Base-by-base conservation (phyloP, 2,888 invertebrate species). In the Zygothrica quintamaculata region DNA sequence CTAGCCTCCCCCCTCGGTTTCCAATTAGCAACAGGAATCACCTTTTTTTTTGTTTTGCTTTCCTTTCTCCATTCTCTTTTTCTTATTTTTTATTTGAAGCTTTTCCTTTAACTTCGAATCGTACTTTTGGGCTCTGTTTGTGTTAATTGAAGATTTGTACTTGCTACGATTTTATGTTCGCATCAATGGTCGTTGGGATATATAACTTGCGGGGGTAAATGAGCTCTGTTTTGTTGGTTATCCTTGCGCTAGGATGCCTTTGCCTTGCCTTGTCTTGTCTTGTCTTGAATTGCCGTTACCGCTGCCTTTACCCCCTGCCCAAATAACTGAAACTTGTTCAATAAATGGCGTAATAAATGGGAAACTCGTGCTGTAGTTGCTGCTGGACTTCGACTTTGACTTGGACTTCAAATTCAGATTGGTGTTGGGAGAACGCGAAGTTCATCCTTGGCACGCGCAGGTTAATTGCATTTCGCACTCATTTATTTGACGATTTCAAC, bases 21-120 rank as follows among this genome's bases (percentile, higher is more conserved):
- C 88, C 80, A 81, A 81, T 81, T 81, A 87, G 80, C 80, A 85
- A 56, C 80, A 82, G 86, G 69, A 85, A 87, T 81, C 80, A 86
- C 80, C 88, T 82, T 81, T 84, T 46, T n/a, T n/a, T n/a, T n/a
- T n/a, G n/a, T n/a, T n/a, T n/a, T n/a, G n/a, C n/a, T n/a, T n/a
- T n/a, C n/a, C n/a, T n/a, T n/a, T n/a, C n/a, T n/a, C n/a, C n/a
- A n/a, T n/a, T n/a, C n/a, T n/a, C n/a, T n/a, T n/a, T n/a, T n/a
- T n/a, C n/a, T n/a, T n/a, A n/a, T n/a, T n/a, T n/a, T n/a, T 48
- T 48, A 1, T 48, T 34, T 53, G 26, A 42, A 39, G 46, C 51
- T 47, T 25, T 37, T 26, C 36, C 18, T 31, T 48, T 51, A 48
- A 11, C 31, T 29, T 29, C 29, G 9, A 9, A 1, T 29, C 5